Percentiles rank a stretch among this genome's conserved stretches.
Conservation (phyloP, 1,140 invertebrate genomes). For the Zaprionus capensis region DNA sequence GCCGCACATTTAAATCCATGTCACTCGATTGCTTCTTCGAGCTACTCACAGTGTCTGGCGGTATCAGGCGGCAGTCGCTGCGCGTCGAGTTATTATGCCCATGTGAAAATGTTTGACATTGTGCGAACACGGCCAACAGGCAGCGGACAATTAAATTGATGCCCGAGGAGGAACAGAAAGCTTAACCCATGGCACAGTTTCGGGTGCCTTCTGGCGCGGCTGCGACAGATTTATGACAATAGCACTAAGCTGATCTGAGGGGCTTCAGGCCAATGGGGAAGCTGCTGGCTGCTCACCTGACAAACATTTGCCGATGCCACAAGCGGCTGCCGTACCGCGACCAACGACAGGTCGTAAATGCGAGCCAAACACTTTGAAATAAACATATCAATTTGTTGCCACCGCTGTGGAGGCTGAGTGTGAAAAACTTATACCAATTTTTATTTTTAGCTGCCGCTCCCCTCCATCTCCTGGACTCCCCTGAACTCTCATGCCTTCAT, state of each 20-base stretch:
- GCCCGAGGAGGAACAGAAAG: conserved; percentile 35
- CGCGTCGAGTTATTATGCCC: conserved; percentile 65
- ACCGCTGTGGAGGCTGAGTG: conserved; percentile 61
- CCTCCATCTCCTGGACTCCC: not conserved
- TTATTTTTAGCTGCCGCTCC: conserved; percentile 60
- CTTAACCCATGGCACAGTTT: conserved; percentile 54
- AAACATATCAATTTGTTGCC: conserved; percentile 78
- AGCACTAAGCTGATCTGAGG: conserved; percentile 20
- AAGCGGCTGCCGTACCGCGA: not conserved
- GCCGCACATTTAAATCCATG: conserved; percentile 22
- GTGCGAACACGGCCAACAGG: conserved; percentile 66
- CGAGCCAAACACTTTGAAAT: conserved; percentile 67
- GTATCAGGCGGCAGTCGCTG: not conserved
- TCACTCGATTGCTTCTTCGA: conserved; percentile 1
- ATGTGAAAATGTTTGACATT: conserved; percentile 73
- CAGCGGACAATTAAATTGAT: conserved; percentile 73
- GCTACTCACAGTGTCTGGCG: not conserved
- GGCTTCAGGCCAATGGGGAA: conserved; percentile 9
- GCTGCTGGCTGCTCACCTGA: conserved; percentile 54
- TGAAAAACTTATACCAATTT: conserved; percentile 67
- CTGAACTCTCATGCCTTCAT: not conserved
- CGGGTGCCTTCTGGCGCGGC: conserved; percentile 26
- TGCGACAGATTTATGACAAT: conserved; percentile 76
- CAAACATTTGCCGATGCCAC: conserved; percentile 38
- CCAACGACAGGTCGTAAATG: conserved; percentile 28